Conservation (phyloP, 2,797 vertebrate genomes). For the Sebastes hubbsi region DNA sequence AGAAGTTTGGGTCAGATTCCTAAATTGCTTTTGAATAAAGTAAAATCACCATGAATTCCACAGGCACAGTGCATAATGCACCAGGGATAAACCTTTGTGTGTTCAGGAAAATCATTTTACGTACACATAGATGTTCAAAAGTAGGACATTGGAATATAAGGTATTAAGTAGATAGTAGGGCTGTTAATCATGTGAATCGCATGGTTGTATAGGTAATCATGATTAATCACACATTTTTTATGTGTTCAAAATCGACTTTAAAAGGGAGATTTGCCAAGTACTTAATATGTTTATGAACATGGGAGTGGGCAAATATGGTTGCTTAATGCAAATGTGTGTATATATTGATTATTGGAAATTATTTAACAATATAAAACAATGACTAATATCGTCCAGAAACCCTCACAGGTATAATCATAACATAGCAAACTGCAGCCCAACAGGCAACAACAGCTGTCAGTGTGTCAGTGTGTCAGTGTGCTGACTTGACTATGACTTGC, state of each 20-base stretch:
- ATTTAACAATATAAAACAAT: too few relatives aligned
- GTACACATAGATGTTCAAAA: background rate
- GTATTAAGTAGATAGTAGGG: background rate
- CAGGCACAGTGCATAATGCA: background rate
- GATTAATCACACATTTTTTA: too few relatives aligned
- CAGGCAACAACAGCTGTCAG: background rate
- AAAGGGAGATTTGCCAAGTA: too few relatives aligned
- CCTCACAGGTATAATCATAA: background rate
- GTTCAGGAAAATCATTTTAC: background rate
- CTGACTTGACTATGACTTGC: too few relatives aligned
- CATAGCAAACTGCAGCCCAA: background rate
- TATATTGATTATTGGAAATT: too few relatives aligned
- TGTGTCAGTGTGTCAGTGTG: too few relatives aligned
- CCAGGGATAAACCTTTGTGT: background rate
- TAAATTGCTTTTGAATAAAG: conserved; percentile 8
- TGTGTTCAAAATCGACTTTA: too few relatives aligned
- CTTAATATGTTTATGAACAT: too few relatives aligned
- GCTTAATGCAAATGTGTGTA: too few relatives aligned
- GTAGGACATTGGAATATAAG: background rate
- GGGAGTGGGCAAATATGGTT: too few relatives aligned
- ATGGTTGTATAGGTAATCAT: background rate
- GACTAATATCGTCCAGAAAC: too few relatives aligned
- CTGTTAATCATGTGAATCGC: background rate
- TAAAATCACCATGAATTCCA: conserved; percentile 1
- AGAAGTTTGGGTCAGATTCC: conserved; percentile 14